A percentile compares a stretch with the other conserved stretches of the same genome.
Conservation (phyloP, 2,888 invertebrate species). For the Oxycera nigricornis region DNA sequence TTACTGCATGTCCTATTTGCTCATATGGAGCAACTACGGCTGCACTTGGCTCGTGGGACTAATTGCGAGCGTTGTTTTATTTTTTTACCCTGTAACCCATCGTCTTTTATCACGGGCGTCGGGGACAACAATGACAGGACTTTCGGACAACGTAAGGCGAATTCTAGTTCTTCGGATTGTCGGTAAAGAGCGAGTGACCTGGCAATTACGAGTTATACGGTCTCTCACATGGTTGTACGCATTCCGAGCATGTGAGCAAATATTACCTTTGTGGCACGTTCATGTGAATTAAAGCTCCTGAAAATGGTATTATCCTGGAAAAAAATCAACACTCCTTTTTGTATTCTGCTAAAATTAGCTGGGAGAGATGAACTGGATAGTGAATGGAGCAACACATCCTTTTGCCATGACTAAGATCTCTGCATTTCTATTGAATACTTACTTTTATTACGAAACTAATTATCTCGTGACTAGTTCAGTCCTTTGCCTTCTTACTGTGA, state of each 20-base stretch:
- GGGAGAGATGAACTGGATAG: too few relatives aligned
- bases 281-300: too few relatives aligned
- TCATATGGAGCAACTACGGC: constrained; percentile 36
- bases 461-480: too few relatives aligned
- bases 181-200: constrained; percentile 42
- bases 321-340: too few relatives aligned
- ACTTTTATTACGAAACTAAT: too few relatives aligned
- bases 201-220: background rate
- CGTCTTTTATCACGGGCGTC: constrained; percentile 18
- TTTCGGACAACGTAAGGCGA: constrained; percentile 39
- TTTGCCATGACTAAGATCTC: too few relatives aligned
- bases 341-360: too few relatives aligned
- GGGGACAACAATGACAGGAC: constrained; percentile 28
- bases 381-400: too few relatives aligned
- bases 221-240: background rate
- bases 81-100: background rate
- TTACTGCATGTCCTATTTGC: constrained; percentile 42
- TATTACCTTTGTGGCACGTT: too few relatives aligned
- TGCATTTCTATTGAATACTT: too few relatives aligned
- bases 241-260: constrained; percentile 25
- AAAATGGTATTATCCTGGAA: too few relatives aligned
- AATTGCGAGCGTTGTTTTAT: constrained; percentile 36
- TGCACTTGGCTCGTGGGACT: constrained; percentile 41
- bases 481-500: too few relatives aligned
- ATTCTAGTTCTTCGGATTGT: constrained; percentile 41